A percentile compares a stretch with the other conserved stretches of the same genome.
Conservation (phyloP, 2,888 invertebrate genomes). For the Charanyca ferruginea region DNA sequence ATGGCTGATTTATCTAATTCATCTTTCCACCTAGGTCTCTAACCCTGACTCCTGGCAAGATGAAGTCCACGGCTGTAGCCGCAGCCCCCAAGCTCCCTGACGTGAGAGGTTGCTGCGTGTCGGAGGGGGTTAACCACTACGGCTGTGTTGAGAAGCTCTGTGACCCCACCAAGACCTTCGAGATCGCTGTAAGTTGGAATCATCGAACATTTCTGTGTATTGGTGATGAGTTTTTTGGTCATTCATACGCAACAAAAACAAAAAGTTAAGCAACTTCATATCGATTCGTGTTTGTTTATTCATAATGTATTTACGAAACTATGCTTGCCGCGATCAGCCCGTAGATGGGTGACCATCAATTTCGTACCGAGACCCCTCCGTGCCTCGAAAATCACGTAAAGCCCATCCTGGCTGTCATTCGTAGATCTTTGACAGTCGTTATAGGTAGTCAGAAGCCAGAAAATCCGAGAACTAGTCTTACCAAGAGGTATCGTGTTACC, state of each 20-base stretch:
- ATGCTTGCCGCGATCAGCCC: too few species aligned
- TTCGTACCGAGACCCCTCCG: too few species aligned
- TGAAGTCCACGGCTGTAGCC: conserved; percentile 90
- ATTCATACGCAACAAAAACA: too few species aligned
- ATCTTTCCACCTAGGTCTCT: conserved; percentile 84
- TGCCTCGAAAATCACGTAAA: too few species aligned
- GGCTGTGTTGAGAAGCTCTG: conserved; percentile 95
- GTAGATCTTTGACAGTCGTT: too few species aligned
- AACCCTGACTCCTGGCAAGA: conserved; percentile 93
- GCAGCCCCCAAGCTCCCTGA: conserved; percentile 94
- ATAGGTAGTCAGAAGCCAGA: too few species aligned
- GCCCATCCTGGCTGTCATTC: too few species aligned
- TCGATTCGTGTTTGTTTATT: not conserved
- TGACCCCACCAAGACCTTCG: conserved; percentile 92
- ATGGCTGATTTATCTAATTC: too few species aligned
- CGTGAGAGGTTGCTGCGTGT: conserved; percentile 93
- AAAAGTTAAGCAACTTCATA: not conserved
- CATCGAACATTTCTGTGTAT: conserved; percentile 32
- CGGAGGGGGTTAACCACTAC: conserved; percentile 94
- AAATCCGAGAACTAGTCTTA: too few species aligned
- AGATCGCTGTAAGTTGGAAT: conserved; percentile 83
- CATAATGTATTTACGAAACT: too few species aligned
- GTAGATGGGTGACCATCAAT: too few species aligned
- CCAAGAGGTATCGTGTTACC: too few species aligned
- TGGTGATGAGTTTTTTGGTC: conserved; percentile 19